These are phyloP conservation scores for Allolobophora icterica DNA, from an alignment of 2,888 invertebrate genomes.

Conservation along the genomic window DNA sequence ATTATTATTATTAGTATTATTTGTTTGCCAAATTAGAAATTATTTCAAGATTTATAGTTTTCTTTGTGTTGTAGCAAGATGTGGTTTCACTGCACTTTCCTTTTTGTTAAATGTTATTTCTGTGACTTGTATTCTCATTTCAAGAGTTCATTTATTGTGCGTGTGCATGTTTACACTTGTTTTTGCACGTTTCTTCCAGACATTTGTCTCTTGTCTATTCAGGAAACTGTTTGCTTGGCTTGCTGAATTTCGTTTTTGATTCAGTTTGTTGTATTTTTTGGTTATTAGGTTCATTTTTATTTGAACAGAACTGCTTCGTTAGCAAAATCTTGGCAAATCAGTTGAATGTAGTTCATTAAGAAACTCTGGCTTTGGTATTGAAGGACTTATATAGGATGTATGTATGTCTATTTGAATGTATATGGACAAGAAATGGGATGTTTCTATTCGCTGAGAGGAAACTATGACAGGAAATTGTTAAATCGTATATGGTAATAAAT, in stretches of 20 bases:
- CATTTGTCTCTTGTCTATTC: neutral
- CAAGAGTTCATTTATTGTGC: neutral
- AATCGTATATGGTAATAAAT: neutral
- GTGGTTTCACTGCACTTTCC: neutral
- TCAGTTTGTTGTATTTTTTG: neutral
- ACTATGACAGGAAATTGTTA: neutral
- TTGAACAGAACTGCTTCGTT: neutral
- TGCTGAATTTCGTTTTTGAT: neutral
- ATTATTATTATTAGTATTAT: no score
- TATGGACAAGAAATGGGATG: neutral
- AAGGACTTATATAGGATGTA: neutral
- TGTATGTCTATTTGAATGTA: no score
- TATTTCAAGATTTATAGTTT: neutral
- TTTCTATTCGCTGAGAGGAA: neutral
- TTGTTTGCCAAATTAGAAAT: neutral
- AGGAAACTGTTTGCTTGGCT: neutral
- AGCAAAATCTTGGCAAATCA: neutral
- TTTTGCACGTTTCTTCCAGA: neutral
- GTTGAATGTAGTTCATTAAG: neutral
- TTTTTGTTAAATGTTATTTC: neutral
- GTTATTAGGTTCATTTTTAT: neutral
- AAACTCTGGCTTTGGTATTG: neutral
- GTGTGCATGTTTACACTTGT: neutral
- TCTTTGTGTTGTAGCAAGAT: neutral
- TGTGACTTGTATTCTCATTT: neutral